Evolutionary conservation across 2,888 invertebrate genomes (phyloP).

Genomic region (Altica lythri): DNA sequence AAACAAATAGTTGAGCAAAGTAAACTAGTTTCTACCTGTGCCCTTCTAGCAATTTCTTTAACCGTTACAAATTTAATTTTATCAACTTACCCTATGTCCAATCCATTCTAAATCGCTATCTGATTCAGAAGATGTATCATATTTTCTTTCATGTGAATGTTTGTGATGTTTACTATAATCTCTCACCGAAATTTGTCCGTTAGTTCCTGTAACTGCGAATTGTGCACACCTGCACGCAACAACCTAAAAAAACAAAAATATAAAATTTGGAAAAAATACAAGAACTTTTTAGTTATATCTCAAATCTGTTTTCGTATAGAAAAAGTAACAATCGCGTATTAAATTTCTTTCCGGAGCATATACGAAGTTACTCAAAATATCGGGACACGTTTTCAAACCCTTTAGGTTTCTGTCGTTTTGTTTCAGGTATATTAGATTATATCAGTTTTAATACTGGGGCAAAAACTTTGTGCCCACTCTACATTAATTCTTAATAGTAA

Average conservation of each 20-base stretch:
- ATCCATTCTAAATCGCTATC: conserved; percentile 67
- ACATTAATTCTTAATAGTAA: too few species aligned
- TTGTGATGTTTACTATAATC: conserved; percentile 58
- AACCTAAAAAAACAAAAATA: conserved; percentile 19
- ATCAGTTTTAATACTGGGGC: too few species aligned
- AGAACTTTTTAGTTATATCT: not conserved
- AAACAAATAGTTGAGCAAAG: too few species aligned
- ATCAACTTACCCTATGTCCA: conserved; percentile 46
- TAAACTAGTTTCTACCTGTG: too few species aligned
- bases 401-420: too few species aligned
- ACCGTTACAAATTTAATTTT: not conserved
- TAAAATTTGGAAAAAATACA: not conserved
- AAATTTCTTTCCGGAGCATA: not conserved
- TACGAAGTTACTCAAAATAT: too few species aligned
- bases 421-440: too few species aligned
- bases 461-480: too few species aligned
- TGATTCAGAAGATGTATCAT: conserved; percentile 54
- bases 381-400: not conserved
- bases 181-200: conserved; percentile 36
- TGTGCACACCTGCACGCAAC: conserved; percentile 33
- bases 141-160: conserved; percentile 52
- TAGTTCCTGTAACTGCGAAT: conserved; percentile 9
- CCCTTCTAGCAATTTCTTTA: too few species aligned
- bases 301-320: too few species aligned
- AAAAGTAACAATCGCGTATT: too few species aligned